Evolutionary conservation across 2,888 invertebrate genomes (phyloP), one percentile per base, ranked within the genome.

Genomic region (Andrena bicolor): DNA sequence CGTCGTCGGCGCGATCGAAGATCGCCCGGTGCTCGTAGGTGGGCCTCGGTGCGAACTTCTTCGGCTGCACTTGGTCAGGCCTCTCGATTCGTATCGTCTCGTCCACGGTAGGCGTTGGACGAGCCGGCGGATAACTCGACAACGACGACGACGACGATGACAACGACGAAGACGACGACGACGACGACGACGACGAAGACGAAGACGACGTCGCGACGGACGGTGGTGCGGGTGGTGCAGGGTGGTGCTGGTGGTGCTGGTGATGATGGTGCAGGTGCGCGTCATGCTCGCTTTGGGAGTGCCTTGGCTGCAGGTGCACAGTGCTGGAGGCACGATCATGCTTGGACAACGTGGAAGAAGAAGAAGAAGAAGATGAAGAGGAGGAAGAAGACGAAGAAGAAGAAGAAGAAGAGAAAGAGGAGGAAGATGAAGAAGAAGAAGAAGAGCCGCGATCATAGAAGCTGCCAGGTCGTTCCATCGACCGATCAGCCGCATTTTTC

Each of bases 1-100:
- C 90, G 94, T 94, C 94, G 94, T 95, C 91, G 94, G 94, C 92
- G 95, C 95, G 93, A 94, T 95, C 93, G 94, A 95, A 91, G 89
- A 93, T 92, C 82, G 93, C 92, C 88, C 94, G 92, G 90, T 93
- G 94, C 90, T 94, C 94, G 88, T 92, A 94, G 88, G 92, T 93
- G 79, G 92, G 93, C 89, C 93, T 92, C 88, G 92, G 93, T 88
- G 92, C 93, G 85, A 92, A 92, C 87, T 92, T 92, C 90, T 92
- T 91, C 88, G 91, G 77, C 72, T 83, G 81, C 81, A 88, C 86
- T 69, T 80, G 77, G 88, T 91, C 88, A 83, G 90, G 91, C 88
- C 91, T 82, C 89, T 91, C 91, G 91, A 91, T 87, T 89, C 92
- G 89, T 88, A 90, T 89, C 87, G 89, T 86, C 90, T 91, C 90